Evolutionary conservation across 2,888 invertebrate genomes (phyloP), one percentile per base, ranked within the genome.

Genomic region (Peribatodes rhomboidaria): DNA sequence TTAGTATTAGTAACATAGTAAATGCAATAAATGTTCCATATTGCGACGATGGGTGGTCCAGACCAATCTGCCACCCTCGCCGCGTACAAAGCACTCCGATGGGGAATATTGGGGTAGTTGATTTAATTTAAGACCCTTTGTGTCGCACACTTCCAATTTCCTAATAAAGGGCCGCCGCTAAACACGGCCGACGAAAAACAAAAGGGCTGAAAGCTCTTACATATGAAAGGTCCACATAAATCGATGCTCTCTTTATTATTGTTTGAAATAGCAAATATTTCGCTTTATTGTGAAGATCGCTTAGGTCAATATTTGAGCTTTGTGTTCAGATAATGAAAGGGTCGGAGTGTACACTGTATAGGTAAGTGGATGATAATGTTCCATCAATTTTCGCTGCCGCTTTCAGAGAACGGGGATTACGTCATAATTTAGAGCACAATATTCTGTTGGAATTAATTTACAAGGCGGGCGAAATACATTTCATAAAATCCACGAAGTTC

Each of bases 61-160:
- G 68, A 71, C 77, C 74, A 77, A 77, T 77, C 78, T 77, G 76
- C 78, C 73, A 61, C 70, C 73, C 63, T 49, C 50, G 42, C 54
- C 68, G 74, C 74, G 78, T 77, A 83, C 83, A 82, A 81, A 84
- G 84, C 84, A 74, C 79, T 83, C 81, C 83, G 77, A 76, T 71
- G 76, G 84, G 81, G 85, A 87, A 85, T 88, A 89, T 88, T 84
- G 83, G 82, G 80, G 77, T 80, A 81, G 82, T 85, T 86, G 89
- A 89, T 90, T 90, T 88, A 89, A 90, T 89, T 88, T 87, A 86
- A 85, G 86, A 75, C 84, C 88, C 87, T 89, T 89, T 90, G 86
- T 87, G 85, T 80, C 83, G 83, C 83, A 82, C 85, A 86, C 83
- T 86, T 87, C 83, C 86, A 86, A 89, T 86, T 85, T 85, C 81